phyloP scores from a whole-genome alignment of 2,797 vertebrate species.

The Capromys pilorides region DNA sequence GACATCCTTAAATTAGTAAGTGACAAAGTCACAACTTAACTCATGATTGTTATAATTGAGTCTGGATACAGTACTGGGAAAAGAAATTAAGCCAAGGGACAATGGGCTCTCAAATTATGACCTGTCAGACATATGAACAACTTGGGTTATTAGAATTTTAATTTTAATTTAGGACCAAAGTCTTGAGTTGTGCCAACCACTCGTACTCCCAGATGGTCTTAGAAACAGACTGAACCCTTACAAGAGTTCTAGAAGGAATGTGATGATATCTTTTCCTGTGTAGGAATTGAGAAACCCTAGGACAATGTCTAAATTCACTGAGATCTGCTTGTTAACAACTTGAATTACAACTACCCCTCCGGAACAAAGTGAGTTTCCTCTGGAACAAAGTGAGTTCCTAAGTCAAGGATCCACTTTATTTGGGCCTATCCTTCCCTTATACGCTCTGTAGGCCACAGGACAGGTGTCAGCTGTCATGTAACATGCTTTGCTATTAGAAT shows the following conservation, averaged over 20 bases:
- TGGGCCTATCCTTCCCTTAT: background rate
- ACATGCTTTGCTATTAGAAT: slow-evolving; percentile 11
- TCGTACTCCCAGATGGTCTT: no score
- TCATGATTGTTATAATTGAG: background rate
- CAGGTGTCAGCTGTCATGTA: background rate
- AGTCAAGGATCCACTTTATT: background rate
- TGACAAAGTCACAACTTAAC: background rate
- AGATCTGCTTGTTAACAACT: background rate
- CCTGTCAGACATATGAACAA: no score
- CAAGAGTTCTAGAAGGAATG: no score
- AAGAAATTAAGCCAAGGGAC: background rate
- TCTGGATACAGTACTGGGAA: background rate
- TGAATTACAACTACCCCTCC: background rate
- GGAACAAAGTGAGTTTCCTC: no score
- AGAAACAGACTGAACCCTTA: no score
- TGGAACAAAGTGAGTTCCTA: background rate
- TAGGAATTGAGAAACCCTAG: background rate
- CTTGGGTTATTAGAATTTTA: no score
- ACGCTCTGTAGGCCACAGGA: background rate
- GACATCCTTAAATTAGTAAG: background rate
- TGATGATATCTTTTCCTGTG: background rate
- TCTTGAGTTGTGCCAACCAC: no score
- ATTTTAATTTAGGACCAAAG: no score
- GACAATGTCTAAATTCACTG: background rate
- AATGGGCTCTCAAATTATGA: no score